Evolutionary conservation across 2,797 vertebrate genomes (phyloP), one percentile per base, ranked within the genome.

Genomic region (Odontamblyopus rebecca): DNA sequence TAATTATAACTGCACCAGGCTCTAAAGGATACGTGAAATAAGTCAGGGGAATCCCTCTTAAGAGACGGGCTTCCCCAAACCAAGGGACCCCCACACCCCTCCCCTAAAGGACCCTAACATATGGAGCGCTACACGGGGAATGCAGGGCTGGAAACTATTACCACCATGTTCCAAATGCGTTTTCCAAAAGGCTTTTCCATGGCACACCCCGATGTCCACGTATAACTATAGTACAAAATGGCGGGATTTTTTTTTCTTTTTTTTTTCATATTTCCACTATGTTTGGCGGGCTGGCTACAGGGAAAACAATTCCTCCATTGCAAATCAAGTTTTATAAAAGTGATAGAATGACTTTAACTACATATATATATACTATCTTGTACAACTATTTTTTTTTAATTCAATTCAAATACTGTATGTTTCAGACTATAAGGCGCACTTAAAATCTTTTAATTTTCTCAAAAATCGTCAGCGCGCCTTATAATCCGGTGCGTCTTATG

Each of bases 11-110:
- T 48, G 67, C 76, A 80, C 73, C 76, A 75, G 71, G 73, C 69
- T 79, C 70, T 81, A 74, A 85, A 81, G 77, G 76, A 71, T 72
- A 79, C 51, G 71, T 86, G 81, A 67, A 73, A 75, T 4, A 54
- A 76, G 68, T 76, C 80, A 71, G 82, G 90, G 87, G 91, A 92
- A 87, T 85, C 89, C 88, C 83, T 75, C 78, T 64, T 61, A 53
- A 23, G 76, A 74, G 51, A 56, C 27, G 89, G 88, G 63, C 85
- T 82, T 90, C 85, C 88, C 88, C 85, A 61, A 35, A 18, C 54
- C 3, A 80, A 82, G 78, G 83, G 87, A 78, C 79, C 70, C 73
- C 65, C 72, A 6, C 69, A 70, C 75, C 73, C 65, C 70, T 65
- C 63, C 76, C 41, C 56, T 38, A 66, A 51, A 8, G 2, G 18